Conservation (phyloP, 2,113 vertebrate species). For the Suricata suricatta region DNA sequence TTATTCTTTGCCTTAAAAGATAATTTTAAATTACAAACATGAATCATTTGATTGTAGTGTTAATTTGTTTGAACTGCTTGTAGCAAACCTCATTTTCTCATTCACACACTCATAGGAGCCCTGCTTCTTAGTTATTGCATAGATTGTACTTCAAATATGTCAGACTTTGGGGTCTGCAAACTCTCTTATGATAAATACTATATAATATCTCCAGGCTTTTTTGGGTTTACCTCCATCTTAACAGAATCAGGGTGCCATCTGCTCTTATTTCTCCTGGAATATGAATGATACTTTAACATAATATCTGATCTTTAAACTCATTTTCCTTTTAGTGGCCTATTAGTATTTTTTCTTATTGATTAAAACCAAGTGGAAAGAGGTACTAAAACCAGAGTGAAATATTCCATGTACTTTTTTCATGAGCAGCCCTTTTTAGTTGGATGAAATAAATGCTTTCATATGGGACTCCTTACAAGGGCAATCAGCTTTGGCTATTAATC, state of each 20-base stretch:
- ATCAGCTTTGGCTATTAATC: neutral
- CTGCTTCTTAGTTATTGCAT: neutral
- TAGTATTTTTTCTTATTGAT: neutral
- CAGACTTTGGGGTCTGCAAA: neutral
- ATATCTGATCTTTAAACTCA: neutral
- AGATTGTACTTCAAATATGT: neutral
- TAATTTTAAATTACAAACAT: slow-evolving; percentile 5
- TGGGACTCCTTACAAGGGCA: neutral
- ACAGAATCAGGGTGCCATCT: neutral
- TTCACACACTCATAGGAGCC: neutral
- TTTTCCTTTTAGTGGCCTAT: neutral
- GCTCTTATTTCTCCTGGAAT: neutral
- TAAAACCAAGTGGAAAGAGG: neutral
- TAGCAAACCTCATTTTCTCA: neutral
- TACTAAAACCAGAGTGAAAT: neutral
- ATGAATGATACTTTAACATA: neutral
- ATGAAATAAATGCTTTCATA: neutral
- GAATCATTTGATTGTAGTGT: neutral
- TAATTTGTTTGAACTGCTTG: neutral
- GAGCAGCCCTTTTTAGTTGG: neutral
- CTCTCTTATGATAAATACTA: neutral
- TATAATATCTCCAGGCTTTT: neutral
- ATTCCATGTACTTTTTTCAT: neutral
- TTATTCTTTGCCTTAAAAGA: slow-evolving; percentile 5
- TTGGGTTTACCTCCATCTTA: neutral